These are phyloP conservation scores for Epinotia demarniana DNA, from an alignment of 2,888 invertebrate genomes.

Conservation along the genomic window DNA sequence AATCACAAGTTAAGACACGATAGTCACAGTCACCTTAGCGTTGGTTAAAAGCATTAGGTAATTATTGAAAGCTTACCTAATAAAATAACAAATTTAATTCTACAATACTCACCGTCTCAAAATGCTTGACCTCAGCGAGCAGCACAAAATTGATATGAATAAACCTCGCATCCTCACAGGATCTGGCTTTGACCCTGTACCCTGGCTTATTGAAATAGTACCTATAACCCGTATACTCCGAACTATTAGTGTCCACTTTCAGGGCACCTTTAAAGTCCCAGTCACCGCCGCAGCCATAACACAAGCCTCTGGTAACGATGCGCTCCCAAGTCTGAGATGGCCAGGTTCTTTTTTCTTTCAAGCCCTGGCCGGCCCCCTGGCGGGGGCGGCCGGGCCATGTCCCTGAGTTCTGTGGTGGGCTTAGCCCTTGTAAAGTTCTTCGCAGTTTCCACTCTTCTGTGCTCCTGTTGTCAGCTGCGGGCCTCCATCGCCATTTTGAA, in stretches of 20 bases:
- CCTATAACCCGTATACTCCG: conserved; percentile 81
- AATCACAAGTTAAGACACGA: too few species aligned
- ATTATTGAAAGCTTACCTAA: too few species aligned
- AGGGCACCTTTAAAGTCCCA: conserved; percentile 76
- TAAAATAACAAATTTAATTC: background rate
- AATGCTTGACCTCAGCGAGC: conserved; percentile 85
- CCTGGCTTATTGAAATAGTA: conserved; percentile 75
- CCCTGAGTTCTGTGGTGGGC: conserved; percentile 62
- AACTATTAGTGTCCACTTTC: conserved; percentile 76
- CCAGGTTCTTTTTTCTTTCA: conserved; percentile 39
- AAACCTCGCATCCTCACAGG: conserved; percentile 86
- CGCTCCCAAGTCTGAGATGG: conserved; percentile 63
- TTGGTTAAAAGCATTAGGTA: too few species aligned
- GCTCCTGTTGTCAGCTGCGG: conserved; percentile 73
- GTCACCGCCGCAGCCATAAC: conserved; percentile 78
- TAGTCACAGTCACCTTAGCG: too few species aligned
- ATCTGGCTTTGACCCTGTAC: conserved; percentile 71
- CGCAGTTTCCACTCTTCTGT: conserved; percentile 81
- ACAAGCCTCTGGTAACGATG: conserved; percentile 74
- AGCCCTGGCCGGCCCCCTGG: conserved; percentile 65
- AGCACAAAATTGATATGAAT: conserved; percentile 87
- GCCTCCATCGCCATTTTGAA: conserved; percentile 81
- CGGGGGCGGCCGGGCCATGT: conserved; percentile 83
- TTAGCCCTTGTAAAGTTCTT: conserved; percentile 64
- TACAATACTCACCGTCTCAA: conserved; percentile 86